Evolutionary conservation across 2,888 invertebrate genomes (phyloP).

Genomic region (Sceliomorpha sp.): DNA sequence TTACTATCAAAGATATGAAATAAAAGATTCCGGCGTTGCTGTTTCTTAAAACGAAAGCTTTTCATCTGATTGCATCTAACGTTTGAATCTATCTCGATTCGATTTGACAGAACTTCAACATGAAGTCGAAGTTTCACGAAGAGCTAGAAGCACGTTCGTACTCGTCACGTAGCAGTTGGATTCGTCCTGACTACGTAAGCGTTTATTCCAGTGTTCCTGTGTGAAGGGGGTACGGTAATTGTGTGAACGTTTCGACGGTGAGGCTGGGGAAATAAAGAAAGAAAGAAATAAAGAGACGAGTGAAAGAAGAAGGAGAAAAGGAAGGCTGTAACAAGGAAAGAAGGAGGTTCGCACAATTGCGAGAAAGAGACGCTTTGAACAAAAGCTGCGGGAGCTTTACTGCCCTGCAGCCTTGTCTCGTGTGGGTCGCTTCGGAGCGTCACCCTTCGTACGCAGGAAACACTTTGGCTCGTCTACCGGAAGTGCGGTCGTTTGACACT

Average conservation of each 20-base stretch:
- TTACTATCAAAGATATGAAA: too few species aligned
- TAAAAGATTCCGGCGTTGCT: too few species aligned
- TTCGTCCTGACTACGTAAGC: conserved; percentile 40
- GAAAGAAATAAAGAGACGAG: conserved; percentile 36
- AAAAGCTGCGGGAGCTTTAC: conserved; percentile 72
- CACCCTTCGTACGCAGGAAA: conserved; percentile 63
- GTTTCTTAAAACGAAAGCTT: too few species aligned
- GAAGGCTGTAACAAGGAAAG: conserved; percentile 40
- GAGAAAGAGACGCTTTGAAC: conserved; percentile 66
- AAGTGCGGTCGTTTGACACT: conserved; percentile 73
- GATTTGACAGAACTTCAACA: conserved; percentile 32
- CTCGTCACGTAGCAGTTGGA: conserved; percentile 32
- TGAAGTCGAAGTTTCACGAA: conserved; percentile 26
- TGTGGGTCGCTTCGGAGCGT: conserved; percentile 48
- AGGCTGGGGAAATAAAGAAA: conserved; percentile 33
- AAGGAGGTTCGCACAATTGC: conserved; percentile 54
- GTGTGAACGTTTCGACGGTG: conserved; percentile 21
- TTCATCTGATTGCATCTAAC: too few species aligned
- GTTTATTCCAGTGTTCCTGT: conserved; percentile 35
- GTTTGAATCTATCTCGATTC: conserved; percentile 35
- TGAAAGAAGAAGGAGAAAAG: conserved; percentile 34
- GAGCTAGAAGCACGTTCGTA: conserved; percentile 26
- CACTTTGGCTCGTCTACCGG: conserved; percentile 68
- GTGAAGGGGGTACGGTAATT: conserved; percentile 42
- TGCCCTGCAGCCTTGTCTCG: conserved; percentile 70